Percentiles rank a stretch among this genome's conserved stretches.
These are phyloP conservation scores for Phallusia fumigata DNA, from an alignment of 23 tunicate species.

Conservation along the genomic window DNA sequence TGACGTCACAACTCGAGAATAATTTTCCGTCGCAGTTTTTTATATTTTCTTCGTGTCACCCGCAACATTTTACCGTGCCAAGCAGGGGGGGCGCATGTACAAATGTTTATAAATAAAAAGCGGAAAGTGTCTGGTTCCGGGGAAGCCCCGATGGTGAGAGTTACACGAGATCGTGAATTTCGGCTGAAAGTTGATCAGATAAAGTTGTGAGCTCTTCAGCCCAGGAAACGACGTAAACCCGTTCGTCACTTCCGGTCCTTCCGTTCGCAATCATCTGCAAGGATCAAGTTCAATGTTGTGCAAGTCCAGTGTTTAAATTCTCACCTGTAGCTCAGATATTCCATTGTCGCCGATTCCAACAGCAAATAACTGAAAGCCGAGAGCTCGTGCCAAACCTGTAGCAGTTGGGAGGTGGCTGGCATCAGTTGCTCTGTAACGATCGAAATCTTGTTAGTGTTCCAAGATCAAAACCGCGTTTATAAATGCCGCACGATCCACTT, in stretches of 20 bases:
- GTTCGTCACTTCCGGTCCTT: neutral
- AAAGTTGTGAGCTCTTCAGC: neutral
- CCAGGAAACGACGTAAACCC: neutral
- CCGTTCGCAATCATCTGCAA: slow-evolving; percentile 16
- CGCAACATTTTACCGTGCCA: neutral
- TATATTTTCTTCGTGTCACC: too few relatives aligned
- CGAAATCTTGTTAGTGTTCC: too few relatives aligned
- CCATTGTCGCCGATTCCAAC: slow-evolving; percentile 12
- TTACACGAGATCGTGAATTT: neutral
- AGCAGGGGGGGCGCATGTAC: neutral
- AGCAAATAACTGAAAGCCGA: slow-evolving; percentile 13
- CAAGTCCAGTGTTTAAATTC: neutral
- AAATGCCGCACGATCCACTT: too few relatives aligned
- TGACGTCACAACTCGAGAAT: neutral
- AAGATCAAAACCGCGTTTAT: too few relatives aligned
- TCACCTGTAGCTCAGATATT: slow-evolving; percentile 10
- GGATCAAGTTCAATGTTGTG: neutral
- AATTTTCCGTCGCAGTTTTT: neutral
- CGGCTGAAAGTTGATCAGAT: neutral
- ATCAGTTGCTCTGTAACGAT: slow-evolving; percentile 22
- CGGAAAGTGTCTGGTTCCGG: neutral
- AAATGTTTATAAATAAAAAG: neutral
- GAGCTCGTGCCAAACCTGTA: neutral
- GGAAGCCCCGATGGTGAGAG: neutral
- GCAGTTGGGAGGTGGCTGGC: neutral